Base-by-base conservation (phyloP, 2,113 vertebrate species). In the Heliornis fulica region DNA sequence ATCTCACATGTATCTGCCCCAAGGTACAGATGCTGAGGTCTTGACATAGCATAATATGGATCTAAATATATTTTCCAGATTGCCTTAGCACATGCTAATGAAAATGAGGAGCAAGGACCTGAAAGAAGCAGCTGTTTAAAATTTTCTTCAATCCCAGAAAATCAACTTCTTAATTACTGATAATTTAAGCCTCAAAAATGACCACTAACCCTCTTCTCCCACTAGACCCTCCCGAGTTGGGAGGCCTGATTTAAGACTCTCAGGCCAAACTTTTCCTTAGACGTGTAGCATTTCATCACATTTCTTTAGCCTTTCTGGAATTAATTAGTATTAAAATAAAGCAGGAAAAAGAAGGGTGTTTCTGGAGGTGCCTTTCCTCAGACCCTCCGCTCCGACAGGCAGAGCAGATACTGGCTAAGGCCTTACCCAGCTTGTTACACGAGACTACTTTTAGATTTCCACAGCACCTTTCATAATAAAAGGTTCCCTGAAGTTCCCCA, bases 111-210 rank as follows among this genome's bases (percentile, higher is more conserved):
- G 64, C 57, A 81, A 68, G 80, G 68, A 17, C 40, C 89, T 34
- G 16, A 92, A 76, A 94, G 79, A 83, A 93, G 92, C 97, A 97
- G 96, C 93, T 97, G 97, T 90, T 96, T 94, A 93, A 94, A 95
- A 96, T 97, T 97, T 97, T 94, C 93, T 43, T 91, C 94, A 96
- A 89, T 95, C 94, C 68, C 66, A 6, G 11, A 89, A 96, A 96
- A 96, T 93, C 93, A 94, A 75, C 78, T 94, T 96, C 89, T 97
- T 97, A 97, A 97, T 97, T 96, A 96, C 87, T 96, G 95, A 96
- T 97, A 97, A 97, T 96, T 96, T 93, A 95, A 82, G 94, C 79
- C 93, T 93, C 93, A 95, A 95, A n/a, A 95, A 96, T 95, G 94
- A 69, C 68, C 89, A 95, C 95, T 96, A 87, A 85, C 34, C 50